phyloP scores from a whole-genome alignment of 2,797 vertebrate genomes.

The Enteromius treurensis region DNA sequence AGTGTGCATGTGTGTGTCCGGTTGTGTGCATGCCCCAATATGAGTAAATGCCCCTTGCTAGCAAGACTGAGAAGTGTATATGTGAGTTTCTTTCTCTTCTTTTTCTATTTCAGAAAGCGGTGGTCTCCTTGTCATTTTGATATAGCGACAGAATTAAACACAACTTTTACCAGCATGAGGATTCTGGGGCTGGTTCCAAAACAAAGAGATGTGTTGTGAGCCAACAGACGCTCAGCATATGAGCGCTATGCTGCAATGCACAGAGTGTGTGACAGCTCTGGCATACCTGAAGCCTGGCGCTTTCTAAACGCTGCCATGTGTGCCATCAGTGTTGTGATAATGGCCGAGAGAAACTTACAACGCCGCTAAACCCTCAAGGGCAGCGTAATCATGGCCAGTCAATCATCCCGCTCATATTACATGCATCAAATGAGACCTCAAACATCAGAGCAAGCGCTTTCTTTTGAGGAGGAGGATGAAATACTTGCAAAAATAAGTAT shows the following conservation, averaged over 20 bases:
- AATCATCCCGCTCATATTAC: slow-evolving; percentile 36
- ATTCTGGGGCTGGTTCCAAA: slow-evolving; percentile 71
- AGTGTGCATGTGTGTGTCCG: slow-evolving; percentile 56
- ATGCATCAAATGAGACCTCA: not conserved
- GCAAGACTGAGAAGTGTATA: slow-evolving; percentile 37
- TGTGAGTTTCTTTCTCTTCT: slow-evolving; percentile 54
- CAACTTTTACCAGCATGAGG: slow-evolving; percentile 75
- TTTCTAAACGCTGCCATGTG: slow-evolving; percentile 49
- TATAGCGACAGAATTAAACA: slow-evolving; percentile 84
- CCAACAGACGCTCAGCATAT: slow-evolving; percentile 64
- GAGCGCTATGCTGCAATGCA: slow-evolving; percentile 51
- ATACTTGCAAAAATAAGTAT: not conserved
- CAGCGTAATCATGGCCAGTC: slow-evolving; percentile 43
- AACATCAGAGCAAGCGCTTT: not conserved
- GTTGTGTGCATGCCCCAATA: slow-evolving; percentile 37
- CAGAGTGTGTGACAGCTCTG: slow-evolving; percentile 52
- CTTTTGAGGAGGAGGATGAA: not conserved
- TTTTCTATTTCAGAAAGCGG: slow-evolving; percentile 74
- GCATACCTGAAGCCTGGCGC: slow-evolving; percentile 50
- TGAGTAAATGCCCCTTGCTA: slow-evolving; percentile 46
- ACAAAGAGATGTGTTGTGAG: slow-evolving; percentile 70
- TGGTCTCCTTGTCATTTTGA: slow-evolving; percentile 85
- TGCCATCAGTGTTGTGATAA: slow-evolving; percentile 58
- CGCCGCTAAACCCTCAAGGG: slow-evolving; percentile 52
- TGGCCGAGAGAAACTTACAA: slow-evolving; percentile 41